Percentiles rank a stretch among this genome's conserved stretches.
Evolutionary conservation across 2,888 invertebrate species (phyloP).

Genomic region (Acanthosepion lycidas): DNA sequence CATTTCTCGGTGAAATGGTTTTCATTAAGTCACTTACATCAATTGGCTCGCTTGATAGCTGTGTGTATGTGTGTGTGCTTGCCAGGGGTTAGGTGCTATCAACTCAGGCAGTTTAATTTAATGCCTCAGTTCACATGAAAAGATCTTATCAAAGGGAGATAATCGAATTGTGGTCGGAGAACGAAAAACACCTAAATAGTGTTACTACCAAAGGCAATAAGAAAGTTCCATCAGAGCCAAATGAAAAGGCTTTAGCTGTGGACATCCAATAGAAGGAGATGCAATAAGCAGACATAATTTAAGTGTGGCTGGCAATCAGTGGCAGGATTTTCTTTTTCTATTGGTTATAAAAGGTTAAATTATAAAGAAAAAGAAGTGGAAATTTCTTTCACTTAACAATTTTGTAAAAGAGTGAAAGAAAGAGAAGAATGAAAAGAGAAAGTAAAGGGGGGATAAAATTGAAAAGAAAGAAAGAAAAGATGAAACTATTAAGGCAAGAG

Average conservation of each 20-base stretch:
- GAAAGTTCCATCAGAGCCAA: not conserved
- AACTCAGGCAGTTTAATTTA: not conserved
- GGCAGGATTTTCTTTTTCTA: too few species aligned
- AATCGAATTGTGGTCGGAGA: not conserved
- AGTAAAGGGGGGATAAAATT: too few species aligned
- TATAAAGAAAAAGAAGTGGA: not conserved
- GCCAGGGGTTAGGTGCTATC: not conserved
- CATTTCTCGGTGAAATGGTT: constrained; percentile 44
- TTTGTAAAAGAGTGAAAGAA: not conserved
- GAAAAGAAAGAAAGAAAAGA: too few species aligned
- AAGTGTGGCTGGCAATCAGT: not conserved
- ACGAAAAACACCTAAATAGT: not conserved
- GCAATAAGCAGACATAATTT: not conserved
- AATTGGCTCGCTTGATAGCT: not conserved
- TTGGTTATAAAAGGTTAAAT: not conserved
- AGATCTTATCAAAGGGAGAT: not conserved
- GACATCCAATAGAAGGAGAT: not conserved
- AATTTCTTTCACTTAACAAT: not conserved
- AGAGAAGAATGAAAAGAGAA: not conserved
- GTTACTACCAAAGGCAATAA: not conserved
- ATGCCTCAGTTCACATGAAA: not conserved
- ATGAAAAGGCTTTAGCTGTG: not conserved
- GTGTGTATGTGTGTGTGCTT: not conserved
- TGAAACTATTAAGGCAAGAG: too few species aligned
- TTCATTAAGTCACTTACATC: not conserved